These are phyloP conservation scores for Drosophila merina DNA, from an alignment of 2,888 invertebrate species.

Conservation along the genomic window DNA sequence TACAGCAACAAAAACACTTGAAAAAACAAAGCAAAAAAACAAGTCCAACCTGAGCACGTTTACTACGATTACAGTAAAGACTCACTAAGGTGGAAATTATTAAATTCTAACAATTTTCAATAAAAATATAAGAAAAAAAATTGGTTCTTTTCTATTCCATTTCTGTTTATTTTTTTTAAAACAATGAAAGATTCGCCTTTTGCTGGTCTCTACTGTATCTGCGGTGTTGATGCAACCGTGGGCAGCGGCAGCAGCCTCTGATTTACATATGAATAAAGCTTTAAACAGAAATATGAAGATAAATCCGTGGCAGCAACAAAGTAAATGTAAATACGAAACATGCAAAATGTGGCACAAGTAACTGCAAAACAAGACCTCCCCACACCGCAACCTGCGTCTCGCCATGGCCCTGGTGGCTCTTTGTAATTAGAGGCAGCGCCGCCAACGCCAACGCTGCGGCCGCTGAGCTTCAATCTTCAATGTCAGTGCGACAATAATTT, in stretches of 20 bases:
- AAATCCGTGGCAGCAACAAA: slow-evolving; percentile 24
- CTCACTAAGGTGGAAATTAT: not conserved
- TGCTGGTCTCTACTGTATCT: slow-evolving; percentile 8
- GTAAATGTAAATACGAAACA: slow-evolving; percentile 59
- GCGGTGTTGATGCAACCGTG: slow-evolving; percentile 37
- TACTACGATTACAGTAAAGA: slow-evolving; percentile 6
- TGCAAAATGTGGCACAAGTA: slow-evolving; percentile 76
- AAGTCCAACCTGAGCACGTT: slow-evolving; percentile 23
- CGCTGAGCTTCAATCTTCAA: slow-evolving; percentile 66
- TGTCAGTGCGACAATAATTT: slow-evolving; percentile 74
- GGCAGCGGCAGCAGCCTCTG: slow-evolving; percentile 40
- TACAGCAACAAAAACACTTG: slow-evolving; percentile 17
- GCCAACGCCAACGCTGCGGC: slow-evolving; percentile 42
- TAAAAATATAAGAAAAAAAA: no score
- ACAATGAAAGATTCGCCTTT: not conserved
- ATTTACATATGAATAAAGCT: slow-evolving; percentile 41
- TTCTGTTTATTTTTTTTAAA: no score
- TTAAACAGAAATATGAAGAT: slow-evolving; percentile 25
- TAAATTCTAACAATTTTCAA: no score
- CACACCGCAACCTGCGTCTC: not conserved
- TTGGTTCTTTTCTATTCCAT: no score
- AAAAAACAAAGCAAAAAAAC: slow-evolving; percentile 24
- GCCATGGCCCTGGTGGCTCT: slow-evolving; percentile 20
- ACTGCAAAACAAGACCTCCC: slow-evolving; percentile 54
- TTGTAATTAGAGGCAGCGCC: slow-evolving; percentile 70